Percentiles rank a stretch among this genome's conserved stretches.
These are phyloP conservation scores for Augochlorella aurata DNA, from an alignment of 2,888 invertebrate genomes.

Conservation along the genomic window DNA sequence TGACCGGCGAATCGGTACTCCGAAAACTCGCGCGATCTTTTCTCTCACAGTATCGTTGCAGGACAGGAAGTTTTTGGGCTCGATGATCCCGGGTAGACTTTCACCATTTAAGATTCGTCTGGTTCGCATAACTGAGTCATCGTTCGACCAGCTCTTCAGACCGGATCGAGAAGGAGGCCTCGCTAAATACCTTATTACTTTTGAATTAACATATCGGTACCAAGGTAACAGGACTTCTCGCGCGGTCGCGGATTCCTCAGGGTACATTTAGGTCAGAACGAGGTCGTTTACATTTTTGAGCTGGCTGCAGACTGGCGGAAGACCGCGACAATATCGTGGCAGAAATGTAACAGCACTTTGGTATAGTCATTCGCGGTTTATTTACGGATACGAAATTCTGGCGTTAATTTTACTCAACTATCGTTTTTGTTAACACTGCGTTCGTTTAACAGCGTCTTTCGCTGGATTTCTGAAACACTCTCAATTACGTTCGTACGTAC, in stretches of 20 bases:
- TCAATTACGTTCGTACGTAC: too few relatives aligned
- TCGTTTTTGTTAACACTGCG: too few relatives aligned
- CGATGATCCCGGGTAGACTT: constrained; percentile 65
- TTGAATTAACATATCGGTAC: constrained; percentile 72
- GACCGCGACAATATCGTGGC: neutral
- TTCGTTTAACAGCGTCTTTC: too few relatives aligned
- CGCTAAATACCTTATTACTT: constrained; percentile 71
- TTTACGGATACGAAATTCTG: too few relatives aligned
- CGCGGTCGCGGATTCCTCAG: constrained; percentile 41
- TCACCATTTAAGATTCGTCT: constrained; percentile 78
- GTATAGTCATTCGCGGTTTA: too few relatives aligned
- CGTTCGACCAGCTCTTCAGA: constrained; percentile 50
- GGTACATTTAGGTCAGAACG: constrained; percentile 53
- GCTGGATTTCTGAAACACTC: too few relatives aligned
- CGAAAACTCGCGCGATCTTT: neutral
- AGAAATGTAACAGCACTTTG: neutral
- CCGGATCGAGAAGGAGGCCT: constrained; percentile 67
- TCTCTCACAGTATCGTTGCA: constrained; percentile 15
- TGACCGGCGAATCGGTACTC: neutral
- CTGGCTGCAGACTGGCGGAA: neutral
- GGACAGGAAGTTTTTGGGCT: constrained; percentile 38
- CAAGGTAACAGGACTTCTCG: constrained; percentile 68
- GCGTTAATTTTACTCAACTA: too few relatives aligned
- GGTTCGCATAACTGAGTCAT: constrained; percentile 62
- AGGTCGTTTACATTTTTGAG: neutral